A percentile compares a stretch with the other conserved stretches of the same genome.
phyloP scores from a whole-genome alignment of 1,140 invertebrate genomes.

The Eumeta japonica region DNA sequence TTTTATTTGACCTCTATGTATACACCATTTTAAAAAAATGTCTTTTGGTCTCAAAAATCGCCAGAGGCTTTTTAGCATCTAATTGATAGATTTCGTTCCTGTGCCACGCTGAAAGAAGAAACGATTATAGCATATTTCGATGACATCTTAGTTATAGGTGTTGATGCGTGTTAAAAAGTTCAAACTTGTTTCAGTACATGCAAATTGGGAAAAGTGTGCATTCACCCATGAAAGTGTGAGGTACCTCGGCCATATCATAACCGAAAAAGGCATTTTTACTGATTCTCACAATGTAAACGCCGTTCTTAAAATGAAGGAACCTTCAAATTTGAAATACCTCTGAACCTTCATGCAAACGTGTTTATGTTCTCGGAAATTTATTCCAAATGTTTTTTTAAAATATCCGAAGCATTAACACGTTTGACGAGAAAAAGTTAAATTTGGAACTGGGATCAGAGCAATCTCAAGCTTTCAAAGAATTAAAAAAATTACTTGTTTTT shows the following conservation, averaged over 20 bases:
- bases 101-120: no score
- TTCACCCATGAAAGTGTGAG: conserved; percentile 18
- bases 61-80: conserved; percentile 36
- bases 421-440: conserved; percentile 21
- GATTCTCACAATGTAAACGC: conserved; percentile 26
- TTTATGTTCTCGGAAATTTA: conserved; percentile 33
- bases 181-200: conserved; percentile 6
- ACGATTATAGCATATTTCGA: conserved; percentile 31
- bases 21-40: conserved; percentile 24
- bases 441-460: conserved; percentile 17
- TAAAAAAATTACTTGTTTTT: conserved; percentile 13
- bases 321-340: conserved; percentile 15
- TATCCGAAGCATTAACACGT: conserved; percentile 26
- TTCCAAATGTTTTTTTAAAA: conserved; percentile 27
- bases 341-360: conserved; percentile 16
- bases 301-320: conserved; percentile 20
- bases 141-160: conserved; percentile 29
- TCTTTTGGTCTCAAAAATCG: conserved; percentile 29
- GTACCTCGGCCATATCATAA: conserved; percentile 34
- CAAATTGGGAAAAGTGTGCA: conserved; percentile 25
- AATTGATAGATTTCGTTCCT: conserved; percentile 20
- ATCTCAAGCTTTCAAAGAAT: neutral
- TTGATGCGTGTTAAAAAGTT: no score
- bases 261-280: conserved; percentile 20
- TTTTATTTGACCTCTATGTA: conserved; percentile 26